Evolutionary conservation across 2,888 invertebrate genomes (phyloP).

Genomic region (Chromoteleia sp.): DNA sequence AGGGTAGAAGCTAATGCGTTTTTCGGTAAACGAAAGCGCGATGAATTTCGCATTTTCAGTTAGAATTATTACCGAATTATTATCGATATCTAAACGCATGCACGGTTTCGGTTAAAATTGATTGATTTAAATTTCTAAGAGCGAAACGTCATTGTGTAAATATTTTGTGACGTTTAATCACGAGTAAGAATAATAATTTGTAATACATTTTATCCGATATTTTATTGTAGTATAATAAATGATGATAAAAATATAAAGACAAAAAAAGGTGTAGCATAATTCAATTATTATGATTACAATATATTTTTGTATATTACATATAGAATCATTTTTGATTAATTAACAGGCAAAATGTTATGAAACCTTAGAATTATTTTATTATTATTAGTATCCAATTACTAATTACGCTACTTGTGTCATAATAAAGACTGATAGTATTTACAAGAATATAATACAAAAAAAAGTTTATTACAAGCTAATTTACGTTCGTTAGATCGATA

Average conservation of each 20-base stretch:
- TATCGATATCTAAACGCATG: constrained; percentile 4
- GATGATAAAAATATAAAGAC: too few species aligned
- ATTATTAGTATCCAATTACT: constrained; percentile 9
- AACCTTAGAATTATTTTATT: not conserved
- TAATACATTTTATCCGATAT: too few species aligned
- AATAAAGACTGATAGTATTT: constrained; percentile 12
- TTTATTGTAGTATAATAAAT: too few species aligned
- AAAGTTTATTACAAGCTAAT: not conserved
- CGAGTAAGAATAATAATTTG: too few species aligned
- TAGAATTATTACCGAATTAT: constrained; percentile 1
- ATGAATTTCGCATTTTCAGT: not conserved
- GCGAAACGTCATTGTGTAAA: too few species aligned
- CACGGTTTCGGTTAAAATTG: not conserved
- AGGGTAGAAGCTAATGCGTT: constrained; percentile 8
- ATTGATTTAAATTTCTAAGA: too few species aligned
- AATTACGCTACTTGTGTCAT: constrained; percentile 5
- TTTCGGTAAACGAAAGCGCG: constrained; percentile 9
- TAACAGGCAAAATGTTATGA: not conserved
- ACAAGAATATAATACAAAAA: not conserved
- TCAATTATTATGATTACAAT: too few species aligned
- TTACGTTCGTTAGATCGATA: not conserved
- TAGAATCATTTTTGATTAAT: not conserved
- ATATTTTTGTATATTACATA: too few species aligned
- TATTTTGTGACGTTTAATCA: too few species aligned
- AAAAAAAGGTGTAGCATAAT: too few species aligned